Evolutionary conservation across 2,888 invertebrate genomes (phyloP).

Genomic region (Polymixis lichenea): DNA sequence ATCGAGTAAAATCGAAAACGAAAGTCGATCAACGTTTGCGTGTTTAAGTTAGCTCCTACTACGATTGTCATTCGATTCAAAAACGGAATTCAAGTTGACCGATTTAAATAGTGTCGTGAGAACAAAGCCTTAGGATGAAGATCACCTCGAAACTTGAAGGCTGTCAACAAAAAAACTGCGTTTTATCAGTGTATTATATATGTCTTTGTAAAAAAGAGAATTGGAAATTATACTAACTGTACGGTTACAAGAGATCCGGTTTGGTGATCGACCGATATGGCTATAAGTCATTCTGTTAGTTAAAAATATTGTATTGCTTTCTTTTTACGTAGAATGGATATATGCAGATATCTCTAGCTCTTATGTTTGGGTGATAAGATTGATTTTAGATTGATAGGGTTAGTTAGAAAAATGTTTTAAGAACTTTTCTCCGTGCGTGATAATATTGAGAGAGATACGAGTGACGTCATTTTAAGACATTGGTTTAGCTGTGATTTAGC

Average conservation of each 20-base stretch:
- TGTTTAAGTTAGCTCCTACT: not conserved
- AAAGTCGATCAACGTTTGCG: not conserved
- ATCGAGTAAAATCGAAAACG: not conserved
- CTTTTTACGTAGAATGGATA: conserved; percentile 37
- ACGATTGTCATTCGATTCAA: not conserved
- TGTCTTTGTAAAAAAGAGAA: conserved; percentile 20
- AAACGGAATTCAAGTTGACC: conserved; percentile 25
- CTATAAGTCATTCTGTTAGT: conserved; percentile 45
- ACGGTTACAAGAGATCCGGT: conserved; percentile 68
- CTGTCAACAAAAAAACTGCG: conserved; percentile 30
- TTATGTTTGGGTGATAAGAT: conserved; percentile 35
- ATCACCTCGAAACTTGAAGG: conserved; percentile 38
- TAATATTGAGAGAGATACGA: not conserved
- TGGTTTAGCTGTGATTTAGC: not conserved
- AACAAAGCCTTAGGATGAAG: conserved; percentile 2
- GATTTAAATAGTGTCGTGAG: not conserved
- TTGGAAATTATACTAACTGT: conserved; percentile 35
- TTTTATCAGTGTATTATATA: conserved; percentile 9
- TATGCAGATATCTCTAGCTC: conserved; percentile 9
- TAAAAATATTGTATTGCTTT: conserved; percentile 54
- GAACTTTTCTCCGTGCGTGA: conserved; percentile 48
- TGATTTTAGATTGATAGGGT: conserved; percentile 29
- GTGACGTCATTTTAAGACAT: conserved; percentile 33
- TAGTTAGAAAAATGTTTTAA: conserved; percentile 7
- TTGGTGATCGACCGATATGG: conserved; percentile 52